These are phyloP conservation scores for Palythoa grandiflora DNA, from an alignment of 92 coral and sea anemone genomes.

Conservation along the genomic window DNA sequence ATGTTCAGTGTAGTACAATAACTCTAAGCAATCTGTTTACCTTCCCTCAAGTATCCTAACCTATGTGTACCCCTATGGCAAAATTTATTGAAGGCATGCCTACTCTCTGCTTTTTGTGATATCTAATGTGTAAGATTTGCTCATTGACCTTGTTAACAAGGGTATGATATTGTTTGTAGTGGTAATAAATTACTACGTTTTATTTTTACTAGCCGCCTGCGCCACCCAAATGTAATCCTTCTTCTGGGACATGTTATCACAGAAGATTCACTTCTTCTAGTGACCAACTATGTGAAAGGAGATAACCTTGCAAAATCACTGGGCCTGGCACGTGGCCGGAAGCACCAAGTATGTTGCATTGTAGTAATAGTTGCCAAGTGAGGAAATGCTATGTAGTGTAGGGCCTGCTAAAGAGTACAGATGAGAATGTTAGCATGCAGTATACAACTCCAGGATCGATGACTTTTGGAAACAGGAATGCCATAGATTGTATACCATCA, in stretches of 20 bases:
- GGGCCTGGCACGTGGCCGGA: constrained; percentile 16
- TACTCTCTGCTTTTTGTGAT: background rate
- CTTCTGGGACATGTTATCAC: constrained; percentile 37
- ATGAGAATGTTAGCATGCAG: background rate
- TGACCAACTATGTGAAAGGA: constrained; percentile 52
- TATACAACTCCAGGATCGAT: background rate
- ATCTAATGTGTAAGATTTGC: background rate
- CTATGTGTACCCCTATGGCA: too few relatives aligned
- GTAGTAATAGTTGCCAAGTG: background rate
- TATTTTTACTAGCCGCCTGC: constrained; percentile 35
- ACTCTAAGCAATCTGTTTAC: too few relatives aligned
- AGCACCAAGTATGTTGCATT: constrained; percentile 26
- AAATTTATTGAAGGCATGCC: too few relatives aligned
- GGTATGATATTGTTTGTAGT: background rate
- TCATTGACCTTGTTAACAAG: background rate
- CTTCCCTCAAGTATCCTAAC: too few relatives aligned
- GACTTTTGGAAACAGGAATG: constrained; percentile 4
- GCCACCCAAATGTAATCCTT: constrained; percentile 52
- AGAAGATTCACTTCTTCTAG: constrained; percentile 32
- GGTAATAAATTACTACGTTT: background rate
- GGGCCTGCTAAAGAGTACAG: background rate
- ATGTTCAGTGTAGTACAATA: too few relatives aligned
- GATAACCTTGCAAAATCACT: constrained; percentile 21
- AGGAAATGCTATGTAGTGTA: background rate
- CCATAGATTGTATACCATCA: background rate